Base-by-base conservation (phyloP, 2,797 vertebrate species). In the Acrossocheilus fasciatus region DNA sequence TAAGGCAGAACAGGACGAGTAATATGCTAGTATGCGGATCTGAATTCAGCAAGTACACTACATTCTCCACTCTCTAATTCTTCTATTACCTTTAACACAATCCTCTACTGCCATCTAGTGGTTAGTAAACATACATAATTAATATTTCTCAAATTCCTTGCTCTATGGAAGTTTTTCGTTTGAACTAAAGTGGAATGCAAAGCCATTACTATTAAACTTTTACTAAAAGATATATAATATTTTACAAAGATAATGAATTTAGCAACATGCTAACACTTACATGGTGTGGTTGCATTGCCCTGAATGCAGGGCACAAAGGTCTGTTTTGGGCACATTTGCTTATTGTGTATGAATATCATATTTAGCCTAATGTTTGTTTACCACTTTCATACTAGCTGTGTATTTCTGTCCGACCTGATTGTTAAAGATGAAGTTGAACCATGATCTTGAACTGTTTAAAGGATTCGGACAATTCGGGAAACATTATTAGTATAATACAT, bases 41-140 rank as follows among this genome's bases (percentile, higher is more conserved):
- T 30, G 30, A 30, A 30, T 30, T 30, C 39, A 39, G 6, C 39
- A 39, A 39, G 39, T 39, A 39, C 39, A 39, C 39, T 39, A 39
- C 39, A 39, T 1, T 39, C 5, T 39, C 39, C 39, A 39, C 39
- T 39, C 39, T 39, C 39, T 39, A 41, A 23, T 18, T 17, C 26
- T 23, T 47, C 43, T 45, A 20, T 30, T n/a, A 20, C 8, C 5
- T 54, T 36, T 7, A 76, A 76, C 30, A n/a, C 45, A 34, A 39
- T 70, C 20, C 23, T 72, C 26, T 82, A 57, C 20, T 72, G 15
- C 47, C 23, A 57, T 72, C 81, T 57, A 57, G 66, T 82, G 34
- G 47, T 70, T 26, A 36, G 45, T 8, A 68, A 20, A 69, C 17
- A 69, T 20, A 20, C 18, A 8, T 20, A 69, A 68, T 39, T 10